Evolutionary conservation across 2,888 invertebrate genomes (phyloP).

Genomic region (Gari tellinella): DNA sequence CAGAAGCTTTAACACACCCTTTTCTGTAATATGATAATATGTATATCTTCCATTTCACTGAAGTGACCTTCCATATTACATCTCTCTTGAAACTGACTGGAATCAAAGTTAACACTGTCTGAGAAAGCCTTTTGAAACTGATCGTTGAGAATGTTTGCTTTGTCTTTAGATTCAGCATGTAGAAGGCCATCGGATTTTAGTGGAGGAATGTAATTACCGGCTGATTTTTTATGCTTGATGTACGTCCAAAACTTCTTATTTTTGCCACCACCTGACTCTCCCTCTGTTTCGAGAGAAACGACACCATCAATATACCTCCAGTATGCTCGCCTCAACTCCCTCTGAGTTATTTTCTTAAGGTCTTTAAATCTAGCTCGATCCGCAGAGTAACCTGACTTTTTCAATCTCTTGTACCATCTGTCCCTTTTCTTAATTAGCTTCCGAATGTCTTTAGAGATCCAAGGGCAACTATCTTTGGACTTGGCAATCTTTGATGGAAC

Average conservation of each 20-base stretch:
- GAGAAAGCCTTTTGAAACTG: neutral
- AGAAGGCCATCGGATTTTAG: neutral
- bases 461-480: constrained; percentile 19
- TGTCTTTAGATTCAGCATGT: neutral
- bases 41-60: neutral
- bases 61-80: neutral
- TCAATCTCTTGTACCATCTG: constrained; percentile 22
- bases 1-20: constrained; percentile 4
- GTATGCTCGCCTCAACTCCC: constrained; percentile 26
- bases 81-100: neutral
- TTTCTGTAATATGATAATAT: constrained; percentile 5
- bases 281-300: constrained; percentile 8
- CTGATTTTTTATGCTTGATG: constrained; percentile 15
- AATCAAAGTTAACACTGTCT: neutral
- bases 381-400: constrained; percentile 21
- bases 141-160: neutral
- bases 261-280: neutral
- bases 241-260: constrained; percentile 26
- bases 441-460: constrained; percentile 27
- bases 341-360: constrained; percentile 12
- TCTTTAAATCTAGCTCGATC: constrained; percentile 13
- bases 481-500: constrained; percentile 29
- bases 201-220: constrained; percentile 2
- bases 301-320: constrained; percentile 33
- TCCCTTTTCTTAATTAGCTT: constrained; percentile 25